Base-by-base conservation (phyloP, 64 coral and sea anemone species). In the Dendrophyllia cribrosa region DNA sequence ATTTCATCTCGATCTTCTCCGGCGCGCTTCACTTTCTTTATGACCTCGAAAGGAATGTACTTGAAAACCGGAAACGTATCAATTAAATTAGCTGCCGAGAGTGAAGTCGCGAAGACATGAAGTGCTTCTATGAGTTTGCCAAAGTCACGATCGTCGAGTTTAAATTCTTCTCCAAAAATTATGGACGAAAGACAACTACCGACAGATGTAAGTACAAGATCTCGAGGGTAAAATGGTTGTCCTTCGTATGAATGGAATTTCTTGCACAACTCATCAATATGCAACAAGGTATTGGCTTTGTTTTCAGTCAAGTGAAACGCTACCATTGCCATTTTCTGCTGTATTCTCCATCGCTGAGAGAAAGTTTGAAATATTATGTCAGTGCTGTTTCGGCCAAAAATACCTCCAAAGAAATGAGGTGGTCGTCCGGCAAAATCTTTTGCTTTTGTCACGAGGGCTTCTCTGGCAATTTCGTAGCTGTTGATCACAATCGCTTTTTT, bases 401-500 rank as follows among this genome's bases (percentile, higher is more conserved):
- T 73, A 73, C 25, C 66, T n/a, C n/a, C n/a, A n/a, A n/a, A n/a
- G n/a, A n/a, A n/a, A n/a, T n/a, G n/a, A n/a, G n/a, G n/a, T n/a
- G n/a, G n/a, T n/a, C n/a, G n/a, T n/a, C n/a, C n/a, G n/a, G n/a
- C n/a, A n/a, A n/a, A n/a, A n/a, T n/a, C n/a, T n/a, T n/a, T n/a
- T n/a, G n/a, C n/a, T n/a, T n/a, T n/a, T n/a, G n/a, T n/a, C n/a
- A n/a, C n/a, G n/a, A n/a, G n/a, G n/a, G n/a, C n/a, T n/a, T n/a
- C n/a, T n/a, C n/a, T n/a, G n/a, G n/a, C n/a, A n/a, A 94, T 44
- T 1, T 17, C 65, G 20, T 79, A 82, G 83, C 76, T 87, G 61
- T 82, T 98, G 3, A 98, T 64, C 15, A 95, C 88, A 47, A 95
- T 79, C 4, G 78, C 92, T 7, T n/a, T 64, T 74, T 72, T 88